phyloP scores from a whole-genome alignment of 2,888 invertebrate genomes.

The Stenoptilia bipunctidactyla region DNA sequence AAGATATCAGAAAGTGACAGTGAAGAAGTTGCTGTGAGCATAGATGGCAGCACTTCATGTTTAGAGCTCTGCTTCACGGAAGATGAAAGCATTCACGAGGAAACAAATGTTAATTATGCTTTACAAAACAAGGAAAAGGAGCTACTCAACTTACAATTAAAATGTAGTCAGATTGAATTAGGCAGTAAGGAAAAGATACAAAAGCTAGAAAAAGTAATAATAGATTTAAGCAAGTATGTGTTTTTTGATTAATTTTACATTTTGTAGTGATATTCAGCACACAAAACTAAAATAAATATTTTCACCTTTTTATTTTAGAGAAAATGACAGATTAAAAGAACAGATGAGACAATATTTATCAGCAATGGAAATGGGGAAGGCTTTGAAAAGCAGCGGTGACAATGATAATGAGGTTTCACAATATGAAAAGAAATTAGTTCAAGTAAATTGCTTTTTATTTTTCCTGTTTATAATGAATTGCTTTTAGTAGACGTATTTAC shows the following conservation, averaged over 20 bases:
- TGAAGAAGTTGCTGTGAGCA: constrained; percentile 57
- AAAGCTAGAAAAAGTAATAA: constrained; percentile 66
- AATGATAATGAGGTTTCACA: constrained; percentile 74
- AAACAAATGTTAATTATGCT: constrained; percentile 28
- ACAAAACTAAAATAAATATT: background rate
- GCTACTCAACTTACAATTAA: constrained; percentile 63
- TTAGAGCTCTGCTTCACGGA: constrained; percentile 62
- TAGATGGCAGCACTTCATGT: constrained; percentile 59
- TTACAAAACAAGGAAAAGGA: constrained; percentile 60
- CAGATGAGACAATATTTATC: constrained; percentile 89
- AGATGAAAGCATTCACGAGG: constrained; percentile 49
- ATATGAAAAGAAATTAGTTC: constrained; percentile 88
- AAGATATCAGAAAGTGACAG: constrained; percentile 64
- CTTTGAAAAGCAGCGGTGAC: constrained; percentile 75
- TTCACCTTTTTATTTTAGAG: constrained; percentile 58
- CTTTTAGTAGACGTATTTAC: too few species aligned
- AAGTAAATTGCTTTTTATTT: constrained; percentile 60
- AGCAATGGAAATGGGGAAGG: constrained; percentile 89
- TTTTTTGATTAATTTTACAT: too few species aligned
- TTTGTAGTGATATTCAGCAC: too few species aligned
- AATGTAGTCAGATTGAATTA: constrained; percentile 57
- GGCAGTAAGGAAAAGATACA: constrained; percentile 55
- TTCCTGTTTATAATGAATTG: too few species aligned
- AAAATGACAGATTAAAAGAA: constrained; percentile 86
- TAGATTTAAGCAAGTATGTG: constrained; percentile 75